Base-by-base conservation (phyloP, 2,113 vertebrate species). In the Cyprinodon brontotheroides region DNA sequence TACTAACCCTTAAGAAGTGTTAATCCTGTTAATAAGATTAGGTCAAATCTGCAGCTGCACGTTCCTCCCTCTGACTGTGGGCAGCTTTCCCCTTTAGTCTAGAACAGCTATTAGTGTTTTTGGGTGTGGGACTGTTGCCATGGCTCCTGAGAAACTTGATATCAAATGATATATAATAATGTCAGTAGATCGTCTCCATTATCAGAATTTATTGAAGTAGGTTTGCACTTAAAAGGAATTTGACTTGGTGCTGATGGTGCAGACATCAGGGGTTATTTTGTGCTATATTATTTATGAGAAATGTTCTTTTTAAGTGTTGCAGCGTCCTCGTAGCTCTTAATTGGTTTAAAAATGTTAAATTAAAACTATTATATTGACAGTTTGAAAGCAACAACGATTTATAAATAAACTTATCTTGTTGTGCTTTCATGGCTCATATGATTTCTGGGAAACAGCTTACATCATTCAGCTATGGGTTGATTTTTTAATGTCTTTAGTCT, bases 11-110 rank as follows among this genome's bases (percentile, higher is more conserved):
- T 84, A 75, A 83, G 70, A 88, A 61, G 85, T 61, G 73, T 78
- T 92, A 91, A 92, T 90, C 88, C 89, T 72, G 74, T 87, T 90
- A 83, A 86, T 75, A 65, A 76, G 91, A 88, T 92, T 92, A 93
- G 15, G 15, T 48, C 78, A 66, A 70, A 84, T 87, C 86, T 80
- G 68, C 40, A 79, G 66, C 67, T 3, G 85, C 84, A 82, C 68
- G 66, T 87, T 72, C 41, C 47, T 80, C 72, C 67, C 13, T 36
- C 45, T 71, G 70, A 39, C 71, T 22, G 29, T 57, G 14, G 74
- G 64, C 65, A 72, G 68, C 61, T 47, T 66, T 67, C 70, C 81
- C 78, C 64, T 75, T 85, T 79, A 80, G 29, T 48, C 2, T 69
- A 45, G 11, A 5, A 66, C 76, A 61, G 22, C 13, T 65, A 36